Evolutionary conservation across 30 jellyfish, hydroid and myxozoan species (phyloP).

Genomic region (Pseudorhiza aurosa): DNA sequence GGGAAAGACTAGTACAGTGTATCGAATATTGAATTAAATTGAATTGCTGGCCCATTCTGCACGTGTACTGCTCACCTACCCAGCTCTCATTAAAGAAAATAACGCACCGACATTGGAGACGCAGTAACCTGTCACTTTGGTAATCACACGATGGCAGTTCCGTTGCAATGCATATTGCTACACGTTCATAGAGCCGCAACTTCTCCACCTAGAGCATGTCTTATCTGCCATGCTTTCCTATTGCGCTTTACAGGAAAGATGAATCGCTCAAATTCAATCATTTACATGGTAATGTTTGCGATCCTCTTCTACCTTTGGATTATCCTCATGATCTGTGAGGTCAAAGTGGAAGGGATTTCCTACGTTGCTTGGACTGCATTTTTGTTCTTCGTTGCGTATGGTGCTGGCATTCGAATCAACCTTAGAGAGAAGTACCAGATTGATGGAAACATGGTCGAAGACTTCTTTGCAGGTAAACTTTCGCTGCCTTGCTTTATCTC

Average conservation of each 20-base stretch:
- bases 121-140: no score
- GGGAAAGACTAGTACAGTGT: no score
- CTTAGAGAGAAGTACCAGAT: conserved; percentile 70
- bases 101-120: no score
- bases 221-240: neutral
- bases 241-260: conserved; percentile 40
- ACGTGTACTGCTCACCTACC: no score
- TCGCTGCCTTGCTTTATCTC: no score
- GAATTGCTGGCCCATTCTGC: no score
- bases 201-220: no score
- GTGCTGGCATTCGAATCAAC: conserved; percentile 80
- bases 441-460: conserved; percentile 95
- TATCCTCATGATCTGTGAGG: conserved; percentile 72
- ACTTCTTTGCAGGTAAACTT: conserved; percentile 73
- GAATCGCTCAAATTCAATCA: conserved; percentile 13
- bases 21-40: no score
- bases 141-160: no score
- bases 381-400: conserved; percentile 74
- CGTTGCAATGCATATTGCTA: no score
- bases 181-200: no score
- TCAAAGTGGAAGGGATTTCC: conserved; percentile 63
- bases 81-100: no score
- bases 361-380: conserved; percentile 86
- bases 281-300: conserved; percentile 55
- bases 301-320: conserved; percentile 81